A percentile compares a stretch with the other conserved stretches of the same genome.
These are phyloP conservation scores for Bergia puertoricense DNA, from an alignment of 92 coral and sea anemone genomes.

Conservation along the genomic window DNA sequence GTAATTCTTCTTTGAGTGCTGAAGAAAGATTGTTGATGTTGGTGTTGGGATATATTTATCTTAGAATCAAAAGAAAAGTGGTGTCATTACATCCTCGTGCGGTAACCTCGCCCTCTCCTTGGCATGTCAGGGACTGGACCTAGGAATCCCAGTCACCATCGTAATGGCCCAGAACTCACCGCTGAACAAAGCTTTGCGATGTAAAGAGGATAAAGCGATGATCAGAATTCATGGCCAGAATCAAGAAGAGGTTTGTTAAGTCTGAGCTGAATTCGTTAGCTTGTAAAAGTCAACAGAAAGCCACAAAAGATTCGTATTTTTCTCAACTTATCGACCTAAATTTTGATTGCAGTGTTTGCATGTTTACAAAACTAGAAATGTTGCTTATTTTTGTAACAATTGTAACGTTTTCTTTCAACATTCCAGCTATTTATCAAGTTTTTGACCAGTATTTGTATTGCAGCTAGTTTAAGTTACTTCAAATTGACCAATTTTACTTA, in stretches of 20 bases:
- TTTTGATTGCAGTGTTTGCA: too few relatives aligned
- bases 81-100: conserved; percentile 75
- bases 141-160: conserved; percentile 78
- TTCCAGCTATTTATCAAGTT: too few relatives aligned
- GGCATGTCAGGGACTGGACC: conserved; percentile 71
- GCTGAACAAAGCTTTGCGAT: conserved; percentile 60
- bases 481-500: too few relatives aligned
- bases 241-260: conserved; percentile 52
- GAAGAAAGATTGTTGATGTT: too few relatives aligned
- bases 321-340: too few relatives aligned
- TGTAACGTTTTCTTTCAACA: too few relatives aligned
- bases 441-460: too few relatives aligned
- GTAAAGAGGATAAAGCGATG: conserved; percentile 64
- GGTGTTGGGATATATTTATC: not conserved
- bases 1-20: too few relatives aligned
- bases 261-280: not conserved
- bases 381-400: too few relatives aligned
- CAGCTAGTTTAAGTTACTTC: too few relatives aligned
- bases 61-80: conserved; percentile 63
- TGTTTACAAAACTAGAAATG: too few relatives aligned
- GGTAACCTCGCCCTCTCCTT: conserved; percentile 82
- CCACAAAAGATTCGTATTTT: too few relatives aligned
- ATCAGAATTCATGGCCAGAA: conserved; percentile 46
- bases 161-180: conserved; percentile 76
- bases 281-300: not conserved